Evolutionary conservation across 35 echinoderm and acorn worm species (phyloP), one percentile per base, ranked within the genome.

Genomic region (Chiridota heheva): DNA sequence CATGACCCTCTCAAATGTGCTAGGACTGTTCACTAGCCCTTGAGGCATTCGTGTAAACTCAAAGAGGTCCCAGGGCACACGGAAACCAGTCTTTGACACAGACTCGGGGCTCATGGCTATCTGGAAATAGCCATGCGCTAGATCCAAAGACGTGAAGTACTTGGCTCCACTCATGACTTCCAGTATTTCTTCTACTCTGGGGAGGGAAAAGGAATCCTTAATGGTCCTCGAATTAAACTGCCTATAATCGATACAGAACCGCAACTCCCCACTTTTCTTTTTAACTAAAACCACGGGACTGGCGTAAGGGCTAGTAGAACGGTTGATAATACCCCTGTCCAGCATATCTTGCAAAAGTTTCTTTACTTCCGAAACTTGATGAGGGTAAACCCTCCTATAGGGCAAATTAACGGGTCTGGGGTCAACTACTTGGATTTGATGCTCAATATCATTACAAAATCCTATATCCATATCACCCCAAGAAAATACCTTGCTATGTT

Each of bases 51-150:
- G 72, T 22, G 7, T 56, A 45, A 76, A 76, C 32, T 76, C 72
- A 57, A 20, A 76, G 5, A 76, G 34, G 4, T 80, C 87, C 42
- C 77, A 81, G 3, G 86, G 75, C 30, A 89, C 86, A 30, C 86
- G 10, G 22, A 82, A 83, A 4, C 77, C 86, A 44, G 86, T 73
- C 43, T 83, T 73, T 5, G 44, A 39, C 1, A 89, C 49, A 18
- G 77, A 82, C 1, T 89, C 69, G 16, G 22, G 7, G 45, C 83
- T 24, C 86, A 89, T 89, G 2, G 66, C 29, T 4, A 82, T 57
- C 41, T 82, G 86, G 42, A 80, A 67, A 42, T 84, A 90, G 1
- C 80, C 87, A 47, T 90, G 87, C 8, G 87, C 58, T 16, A 90
- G 44, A 69, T 90, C 87, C 40, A 90, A n/a, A 1, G 80, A 57